Base-by-base conservation (phyloP, 2,888 invertebrate species). In the Lymantria monacha region DNA sequence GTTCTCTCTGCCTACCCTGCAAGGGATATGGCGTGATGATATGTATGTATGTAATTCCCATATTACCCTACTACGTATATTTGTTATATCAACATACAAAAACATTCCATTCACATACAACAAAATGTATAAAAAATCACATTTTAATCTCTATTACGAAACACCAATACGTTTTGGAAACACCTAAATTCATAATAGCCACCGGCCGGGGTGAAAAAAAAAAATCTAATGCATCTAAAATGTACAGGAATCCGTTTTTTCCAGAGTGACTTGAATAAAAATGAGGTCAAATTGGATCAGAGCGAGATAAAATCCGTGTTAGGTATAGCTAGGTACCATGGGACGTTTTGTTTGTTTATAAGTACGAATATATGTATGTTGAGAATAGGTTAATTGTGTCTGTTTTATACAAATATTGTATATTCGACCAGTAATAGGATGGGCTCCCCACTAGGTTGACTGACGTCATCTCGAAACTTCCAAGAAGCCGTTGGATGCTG, bases 271-370 rank as follows among this genome's bases (percentile, higher is more conserved):
- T 82, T 82, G 88, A 89, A 89, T 89, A 87, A 81, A 76, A 89
- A 89, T 89, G 81, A 85, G 82, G 74, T 79, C 77, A 82, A 85
- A 88, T 86, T 87, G 85, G 85, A 88, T 83, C 82, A 76, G 75
- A 69, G 70, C 57, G 38, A 12, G 76, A 83, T 81, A 82, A 77
- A 81, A 82, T 80, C 74, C 79, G 74, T 72, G 71, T 69, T 65
- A 65, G 63, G 69, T 63, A 59, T 66, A 59, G 63, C 62, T 57
- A 49, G 58, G 55, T 59, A 59, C 53, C 40, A 57, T 42, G 63
- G 55, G 49, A 49, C 49, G 51, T 7, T 63, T 67, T 22, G 22
- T 22, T 22, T 22, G 3, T 22, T 3, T 5, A 22, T 3, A 22
- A 5, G 5, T 2, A 22, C 3, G n/a, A n/a, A n/a, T n/a, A n/a